These are phyloP conservation scores for Umimayanthus kanabou DNA, from an alignment of 92 coral and sea anemone genomes.

Conservation along the genomic window DNA sequence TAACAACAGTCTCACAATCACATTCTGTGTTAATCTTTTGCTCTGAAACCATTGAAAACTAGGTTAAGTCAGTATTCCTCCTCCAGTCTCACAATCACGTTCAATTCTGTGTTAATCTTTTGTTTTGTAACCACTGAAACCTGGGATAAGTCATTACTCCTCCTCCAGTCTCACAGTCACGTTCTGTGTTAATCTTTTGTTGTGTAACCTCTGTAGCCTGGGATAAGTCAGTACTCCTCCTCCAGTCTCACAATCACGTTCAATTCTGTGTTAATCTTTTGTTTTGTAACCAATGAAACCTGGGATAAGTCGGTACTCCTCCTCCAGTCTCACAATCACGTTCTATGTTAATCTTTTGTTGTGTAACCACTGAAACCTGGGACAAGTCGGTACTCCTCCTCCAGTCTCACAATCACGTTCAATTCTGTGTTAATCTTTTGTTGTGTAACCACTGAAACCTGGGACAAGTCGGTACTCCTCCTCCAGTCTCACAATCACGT, in stretches of 20 bases:
- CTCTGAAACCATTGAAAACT: slow-evolving; percentile 68
- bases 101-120: slow-evolving; percentile 37
- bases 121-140: slow-evolving; percentile 63
- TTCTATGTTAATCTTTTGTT: not conserved
- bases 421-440: slow-evolving; percentile 3
- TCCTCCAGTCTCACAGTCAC: slow-evolving; percentile 10
- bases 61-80: slow-evolving; percentile 83
- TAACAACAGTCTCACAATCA: not conserved
- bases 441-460: slow-evolving; percentile 69
- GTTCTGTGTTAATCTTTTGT: not conserved
- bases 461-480: slow-evolving; percentile 82
- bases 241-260: slow-evolving; percentile 16
- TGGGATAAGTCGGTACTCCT: slow-evolving; percentile 85
- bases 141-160: slow-evolving; percentile 78
- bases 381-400: slow-evolving; percentile 80
- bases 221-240: slow-evolving; percentile 86
- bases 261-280: slow-evolving; percentile 30
- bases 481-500: not conserved
- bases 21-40: not conserved
- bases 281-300: slow-evolving; percentile 73
- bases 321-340: slow-evolving; percentile 33
- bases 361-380: slow-evolving; percentile 80
- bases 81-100: slow-evolving; percentile 36
- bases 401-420: not conserved
- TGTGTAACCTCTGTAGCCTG: slow-evolving; percentile 76